phyloP scores from a whole-genome alignment of 2,888 invertebrate genomes.

The Ophraella communa region DNA sequence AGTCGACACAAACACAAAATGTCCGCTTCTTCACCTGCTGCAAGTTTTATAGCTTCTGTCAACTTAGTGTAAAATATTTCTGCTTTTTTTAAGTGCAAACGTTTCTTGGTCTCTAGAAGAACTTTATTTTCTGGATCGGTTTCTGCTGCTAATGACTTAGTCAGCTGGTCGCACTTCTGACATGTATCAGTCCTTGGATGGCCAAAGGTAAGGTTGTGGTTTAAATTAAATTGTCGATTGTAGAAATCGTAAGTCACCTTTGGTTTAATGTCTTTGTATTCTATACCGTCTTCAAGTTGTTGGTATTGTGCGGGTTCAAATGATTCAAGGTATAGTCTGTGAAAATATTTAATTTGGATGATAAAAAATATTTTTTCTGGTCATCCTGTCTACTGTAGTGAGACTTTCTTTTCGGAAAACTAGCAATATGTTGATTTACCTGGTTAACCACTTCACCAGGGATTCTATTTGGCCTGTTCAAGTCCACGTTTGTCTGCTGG shows the following conservation, averaged over 20 bases:
- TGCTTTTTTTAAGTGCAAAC: too few relatives aligned
- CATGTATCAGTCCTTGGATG: conserved; percentile 23
- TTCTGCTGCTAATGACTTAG: conserved; percentile 9
- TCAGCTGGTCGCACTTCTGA: conserved; percentile 21
- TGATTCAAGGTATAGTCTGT: conserved; percentile 26
- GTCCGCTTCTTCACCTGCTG: too few relatives aligned
- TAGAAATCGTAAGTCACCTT: conserved; percentile 28
- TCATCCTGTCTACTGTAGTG: conserved; percentile 26
- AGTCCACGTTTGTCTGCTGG: too few relatives aligned
- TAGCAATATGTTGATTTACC: conserved; percentile 27
- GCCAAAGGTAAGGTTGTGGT: conserved; percentile 19
- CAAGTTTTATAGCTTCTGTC: conserved; percentile 7
- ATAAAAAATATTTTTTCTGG: conserved; percentile 15
- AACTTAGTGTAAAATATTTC: conserved; percentile 12
- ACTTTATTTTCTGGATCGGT: conserved; percentile 6
- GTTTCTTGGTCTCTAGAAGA: background rate
- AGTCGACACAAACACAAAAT: conserved; percentile 24
- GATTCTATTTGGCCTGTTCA: background rate
- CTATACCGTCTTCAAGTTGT: background rate
- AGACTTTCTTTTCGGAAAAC: conserved; percentile 22
- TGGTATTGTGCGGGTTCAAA: conserved; percentile 18
- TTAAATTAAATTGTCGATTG: conserved; percentile 12
- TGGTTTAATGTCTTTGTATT: conserved; percentile 17
- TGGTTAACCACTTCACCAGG: conserved; percentile 5
- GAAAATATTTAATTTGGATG: conserved; percentile 22